Evolutionary conservation across 2,113 vertebrate genomes (phyloP).

Genomic region (Odocoileus hemionus): DNA sequence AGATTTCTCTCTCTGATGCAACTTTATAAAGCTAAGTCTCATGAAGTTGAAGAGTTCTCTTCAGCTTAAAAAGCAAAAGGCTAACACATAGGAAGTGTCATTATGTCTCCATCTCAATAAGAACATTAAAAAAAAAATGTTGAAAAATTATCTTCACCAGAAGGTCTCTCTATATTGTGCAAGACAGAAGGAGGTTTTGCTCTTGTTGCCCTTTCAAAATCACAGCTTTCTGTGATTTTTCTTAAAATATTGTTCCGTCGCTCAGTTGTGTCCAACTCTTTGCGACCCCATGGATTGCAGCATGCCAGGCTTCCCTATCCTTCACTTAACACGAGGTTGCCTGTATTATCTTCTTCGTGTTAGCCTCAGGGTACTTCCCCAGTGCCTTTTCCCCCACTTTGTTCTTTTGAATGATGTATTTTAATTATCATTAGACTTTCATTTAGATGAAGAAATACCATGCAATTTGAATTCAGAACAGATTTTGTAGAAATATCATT

Average conservation of each 20-base stretch:
- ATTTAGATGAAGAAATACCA: neutral
- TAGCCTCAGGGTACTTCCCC: neutral
- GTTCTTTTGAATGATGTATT: neutral
- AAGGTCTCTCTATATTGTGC: neutral
- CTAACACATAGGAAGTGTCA: neutral
- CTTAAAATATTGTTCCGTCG: neutral
- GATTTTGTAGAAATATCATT: neutral
- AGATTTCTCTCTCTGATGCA: neutral
- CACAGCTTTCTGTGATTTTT: neutral
- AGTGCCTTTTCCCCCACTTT: neutral
- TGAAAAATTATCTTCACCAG: neutral
- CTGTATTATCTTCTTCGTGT: neutral
- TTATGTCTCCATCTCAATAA: neutral
- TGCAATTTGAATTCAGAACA: neutral
- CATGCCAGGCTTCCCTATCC: neutral
- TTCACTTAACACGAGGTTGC: neutral
- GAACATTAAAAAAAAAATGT: neutral
- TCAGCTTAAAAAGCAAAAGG: neutral
- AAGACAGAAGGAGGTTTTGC: neutral
- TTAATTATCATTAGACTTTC: neutral
- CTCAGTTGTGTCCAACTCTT: neutral
- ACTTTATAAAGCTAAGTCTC: neutral
- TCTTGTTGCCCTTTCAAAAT: neutral
- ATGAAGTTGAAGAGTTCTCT: neutral
- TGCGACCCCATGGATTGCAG: neutral